These are phyloP conservation scores for Vanessa cardui DNA, from an alignment of 2,888 invertebrate genomes.

Conservation along the genomic window DNA sequence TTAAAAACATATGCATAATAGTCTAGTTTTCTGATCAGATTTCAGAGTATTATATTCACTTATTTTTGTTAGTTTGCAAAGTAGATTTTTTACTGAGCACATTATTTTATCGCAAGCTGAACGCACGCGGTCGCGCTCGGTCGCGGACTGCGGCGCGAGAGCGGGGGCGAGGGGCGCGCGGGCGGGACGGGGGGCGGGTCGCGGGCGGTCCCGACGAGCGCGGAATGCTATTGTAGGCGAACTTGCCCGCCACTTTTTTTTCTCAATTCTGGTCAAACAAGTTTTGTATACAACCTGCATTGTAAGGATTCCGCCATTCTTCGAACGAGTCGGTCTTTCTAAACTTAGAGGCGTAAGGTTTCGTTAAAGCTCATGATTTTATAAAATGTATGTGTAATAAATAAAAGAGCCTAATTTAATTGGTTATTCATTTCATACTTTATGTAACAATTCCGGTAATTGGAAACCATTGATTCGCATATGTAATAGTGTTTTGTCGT, in stretches of 20 bases:
- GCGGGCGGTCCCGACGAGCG: slow-evolving; percentile 64
- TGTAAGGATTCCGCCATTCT: slow-evolving; percentile 82
- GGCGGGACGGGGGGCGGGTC: slow-evolving; percentile 63
- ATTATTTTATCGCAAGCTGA: slow-evolving; percentile 41
- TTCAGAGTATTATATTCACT: slow-evolving; percentile 25
- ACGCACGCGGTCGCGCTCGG: slow-evolving; percentile 69
- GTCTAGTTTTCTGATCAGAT: slow-evolving; percentile 15
- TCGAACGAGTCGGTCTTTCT: slow-evolving; percentile 70
- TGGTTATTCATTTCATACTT: slow-evolving; percentile 27
- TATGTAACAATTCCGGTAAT: slow-evolving; percentile 13
- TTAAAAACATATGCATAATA: not conserved
- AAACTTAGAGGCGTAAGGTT: slow-evolving; percentile 51
- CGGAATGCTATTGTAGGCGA: slow-evolving; percentile 83
- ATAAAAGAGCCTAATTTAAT: slow-evolving; percentile 3
- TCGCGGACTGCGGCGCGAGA: slow-evolving; percentile 62
- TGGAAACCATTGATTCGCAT: not conserved
- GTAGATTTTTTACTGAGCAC: slow-evolving; percentile 22
- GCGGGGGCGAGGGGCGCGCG: slow-evolving; percentile 53
- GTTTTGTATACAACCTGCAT: slow-evolving; percentile 82
- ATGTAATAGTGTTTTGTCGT: slow-evolving; percentile 4
- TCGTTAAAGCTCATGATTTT: slow-evolving; percentile 56
- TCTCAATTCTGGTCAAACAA: slow-evolving; percentile 81
- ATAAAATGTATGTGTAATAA: not conserved
- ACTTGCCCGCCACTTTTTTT: slow-evolving; percentile 80
- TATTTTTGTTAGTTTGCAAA: slow-evolving; percentile 44